phyloP scores from a whole-genome alignment of 2,888 invertebrate genomes.

The Campopleginae sp. region DNA sequence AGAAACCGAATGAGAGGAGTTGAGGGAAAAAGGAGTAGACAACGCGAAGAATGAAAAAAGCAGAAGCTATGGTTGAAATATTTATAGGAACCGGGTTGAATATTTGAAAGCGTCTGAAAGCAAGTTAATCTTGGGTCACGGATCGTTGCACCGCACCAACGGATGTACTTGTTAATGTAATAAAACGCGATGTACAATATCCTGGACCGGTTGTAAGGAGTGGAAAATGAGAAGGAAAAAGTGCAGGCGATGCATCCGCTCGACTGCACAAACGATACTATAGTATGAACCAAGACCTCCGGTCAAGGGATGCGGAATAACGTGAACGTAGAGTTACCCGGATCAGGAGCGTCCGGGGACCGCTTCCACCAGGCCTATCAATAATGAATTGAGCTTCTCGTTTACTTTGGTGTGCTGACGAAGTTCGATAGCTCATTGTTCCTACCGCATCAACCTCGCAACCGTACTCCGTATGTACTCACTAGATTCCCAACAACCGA shows the following conservation, averaged over 20 bases:
- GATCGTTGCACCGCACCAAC: slow-evolving; percentile 26
- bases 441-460: slow-evolving; percentile 14
- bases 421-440: slow-evolving; percentile 55
- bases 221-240: background rate
- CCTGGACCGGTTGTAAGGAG: slow-evolving; percentile 12
- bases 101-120: slow-evolving; percentile 77
- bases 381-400: slow-evolving; percentile 59
- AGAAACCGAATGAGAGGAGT: background rate
- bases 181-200: slow-evolving; percentile 8
- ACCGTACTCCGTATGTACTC: slow-evolving; percentile 18
- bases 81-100: slow-evolving; percentile 69
- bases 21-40: slow-evolving; percentile 5
- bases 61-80: slow-evolving; percentile 52
- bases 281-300: background rate
- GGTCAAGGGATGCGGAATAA: slow-evolving; percentile 20
- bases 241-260: background rate
- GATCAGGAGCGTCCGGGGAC: slow-evolving; percentile 48
- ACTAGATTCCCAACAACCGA: slow-evolving; percentile 43
- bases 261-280: background rate
- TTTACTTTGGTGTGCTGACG: slow-evolving; percentile 57
- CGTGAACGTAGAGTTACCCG: slow-evolving; percentile 19
- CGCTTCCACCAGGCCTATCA: slow-evolving; percentile 52
- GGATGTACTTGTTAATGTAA: slow-evolving; percentile 19
- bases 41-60: slow-evolving; percentile 13
- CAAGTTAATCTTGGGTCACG: slow-evolving; percentile 63